These are phyloP conservation scores for Dermolepida albohirtum DNA, from an alignment of 2,888 invertebrate genomes.

Conservation along the genomic window DNA sequence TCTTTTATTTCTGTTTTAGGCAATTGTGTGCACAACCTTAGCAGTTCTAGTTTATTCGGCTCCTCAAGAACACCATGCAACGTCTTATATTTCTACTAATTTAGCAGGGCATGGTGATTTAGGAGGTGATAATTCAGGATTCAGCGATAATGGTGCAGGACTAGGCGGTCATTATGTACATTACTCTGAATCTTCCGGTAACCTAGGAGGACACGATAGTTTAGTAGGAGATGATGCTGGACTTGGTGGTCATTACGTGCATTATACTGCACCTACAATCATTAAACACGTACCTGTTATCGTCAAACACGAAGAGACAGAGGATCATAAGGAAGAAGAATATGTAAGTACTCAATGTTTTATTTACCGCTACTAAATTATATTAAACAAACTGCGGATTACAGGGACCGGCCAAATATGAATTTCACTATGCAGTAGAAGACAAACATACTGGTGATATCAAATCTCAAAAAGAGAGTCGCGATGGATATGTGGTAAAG, in stretches of 20 bases:
- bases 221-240: too few relatives aligned
- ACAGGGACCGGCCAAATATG: conserved; percentile 37
- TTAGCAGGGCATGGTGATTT: neutral
- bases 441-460: conserved; percentile 40
- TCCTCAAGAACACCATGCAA: too few relatives aligned
- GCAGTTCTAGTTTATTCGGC: too few relatives aligned
- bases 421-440: conserved; percentile 37
- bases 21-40: too few relatives aligned
- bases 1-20: too few relatives aligned
- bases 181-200: too few relatives aligned
- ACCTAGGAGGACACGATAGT: too few relatives aligned
- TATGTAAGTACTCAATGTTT: neutral
- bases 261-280: neutral
- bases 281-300: neutral
- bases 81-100: neutral
- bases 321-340: conserved; percentile 4
- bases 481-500: conserved; percentile 33
- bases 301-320: conserved; percentile 5
- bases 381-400: neutral
- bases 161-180: too few relatives aligned
- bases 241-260: neutral
- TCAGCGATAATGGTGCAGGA: neutral
- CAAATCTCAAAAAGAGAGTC: conserved; percentile 34
- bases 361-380: neutral
- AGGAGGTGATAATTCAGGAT: conserved; percentile 3